Evolutionary conservation across 2,888 invertebrate genomes (phyloP).

Genomic region (Tetragnatha montana): DNA sequence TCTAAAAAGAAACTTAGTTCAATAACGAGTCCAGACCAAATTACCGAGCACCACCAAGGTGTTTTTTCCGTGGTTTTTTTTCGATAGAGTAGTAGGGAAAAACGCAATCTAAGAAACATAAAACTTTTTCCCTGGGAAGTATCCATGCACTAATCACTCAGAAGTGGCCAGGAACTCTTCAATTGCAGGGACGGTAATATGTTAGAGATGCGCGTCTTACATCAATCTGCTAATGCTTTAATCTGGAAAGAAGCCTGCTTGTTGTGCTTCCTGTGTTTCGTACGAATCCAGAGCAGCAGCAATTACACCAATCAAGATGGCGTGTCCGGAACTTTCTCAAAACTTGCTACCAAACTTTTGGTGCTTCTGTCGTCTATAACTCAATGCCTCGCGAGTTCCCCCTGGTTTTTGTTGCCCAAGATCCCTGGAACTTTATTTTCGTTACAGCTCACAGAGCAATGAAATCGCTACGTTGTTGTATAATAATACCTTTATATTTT

Average conservation of each 20-base stretch:
- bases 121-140: conserved; percentile 33
- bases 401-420: neutral
- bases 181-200: conserved; percentile 53
- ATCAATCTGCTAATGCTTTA: conserved; percentile 71
- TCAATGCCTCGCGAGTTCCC: neutral
- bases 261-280: conserved; percentile 39
- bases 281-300: conserved; percentile 40
- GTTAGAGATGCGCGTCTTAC: conserved; percentile 56
- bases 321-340: conserved; percentile 65
- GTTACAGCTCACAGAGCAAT: neutral
- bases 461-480: no score
- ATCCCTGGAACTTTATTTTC: conserved; percentile 2
- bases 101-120: conserved; percentile 60
- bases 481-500: no score
- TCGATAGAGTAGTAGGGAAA: conserved; percentile 17
- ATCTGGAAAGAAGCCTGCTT: conserved; percentile 67
- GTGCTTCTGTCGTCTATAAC: conserved; percentile 21
- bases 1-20: neutral
- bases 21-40: neutral
- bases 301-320: conserved; percentile 68
- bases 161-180: conserved; percentile 40
- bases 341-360: conserved; percentile 56
- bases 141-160: conserved; percentile 53
- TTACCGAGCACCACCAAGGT: conserved; percentile 19
- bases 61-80: conserved; percentile 40